Percentiles rank a stretch among this genome's conserved stretches.
These are phyloP conservation scores for Trichonephila inaurata DNA, from an alignment of 1,140 invertebrate species.

Conservation along the genomic window DNA sequence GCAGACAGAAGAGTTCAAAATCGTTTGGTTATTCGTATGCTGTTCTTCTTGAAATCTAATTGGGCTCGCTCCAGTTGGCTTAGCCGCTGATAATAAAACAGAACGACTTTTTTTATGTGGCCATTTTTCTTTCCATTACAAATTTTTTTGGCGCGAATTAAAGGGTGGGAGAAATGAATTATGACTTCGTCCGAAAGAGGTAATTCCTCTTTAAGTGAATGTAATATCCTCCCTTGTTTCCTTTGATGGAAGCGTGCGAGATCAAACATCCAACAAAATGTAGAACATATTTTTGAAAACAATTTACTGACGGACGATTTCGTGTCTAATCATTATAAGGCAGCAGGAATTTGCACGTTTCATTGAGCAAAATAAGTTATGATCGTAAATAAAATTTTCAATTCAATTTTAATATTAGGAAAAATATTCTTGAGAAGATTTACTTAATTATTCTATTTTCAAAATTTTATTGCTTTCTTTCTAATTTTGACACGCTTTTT, in stretches of 20 bases:
- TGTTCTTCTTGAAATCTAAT: constrained; percentile 53
- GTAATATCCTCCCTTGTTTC: background rate
- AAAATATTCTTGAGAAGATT: no score
- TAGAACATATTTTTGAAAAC: background rate
- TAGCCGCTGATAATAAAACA: constrained; percentile 52
- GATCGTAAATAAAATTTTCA: no score
- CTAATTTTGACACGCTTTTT: no score
- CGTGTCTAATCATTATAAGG: background rate
- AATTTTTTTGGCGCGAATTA: constrained; percentile 27
- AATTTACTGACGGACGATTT: background rate
- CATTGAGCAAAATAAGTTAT: no score
- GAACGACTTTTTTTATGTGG: constrained; percentile 31
- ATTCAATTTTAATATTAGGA: no score
- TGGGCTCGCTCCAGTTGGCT: constrained; percentile 65
- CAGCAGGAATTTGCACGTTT: background rate
- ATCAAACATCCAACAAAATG: background rate
- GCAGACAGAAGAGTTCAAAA: constrained; percentile 7
- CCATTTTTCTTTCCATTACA: constrained; percentile 25
- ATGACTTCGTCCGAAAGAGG: background rate
- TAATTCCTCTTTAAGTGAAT: constrained; percentile 27
- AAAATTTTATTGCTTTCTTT: no score
- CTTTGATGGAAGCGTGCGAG: background rate
- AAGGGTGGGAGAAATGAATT: constrained; percentile 37
- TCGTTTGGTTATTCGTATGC: constrained; percentile 31
- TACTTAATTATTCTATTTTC: no score